Percentiles rank a stretch among this genome's conserved stretches.
Evolutionary conservation across 2,888 invertebrate species (phyloP).

Genomic region (Clistopyga incitator): DNA sequence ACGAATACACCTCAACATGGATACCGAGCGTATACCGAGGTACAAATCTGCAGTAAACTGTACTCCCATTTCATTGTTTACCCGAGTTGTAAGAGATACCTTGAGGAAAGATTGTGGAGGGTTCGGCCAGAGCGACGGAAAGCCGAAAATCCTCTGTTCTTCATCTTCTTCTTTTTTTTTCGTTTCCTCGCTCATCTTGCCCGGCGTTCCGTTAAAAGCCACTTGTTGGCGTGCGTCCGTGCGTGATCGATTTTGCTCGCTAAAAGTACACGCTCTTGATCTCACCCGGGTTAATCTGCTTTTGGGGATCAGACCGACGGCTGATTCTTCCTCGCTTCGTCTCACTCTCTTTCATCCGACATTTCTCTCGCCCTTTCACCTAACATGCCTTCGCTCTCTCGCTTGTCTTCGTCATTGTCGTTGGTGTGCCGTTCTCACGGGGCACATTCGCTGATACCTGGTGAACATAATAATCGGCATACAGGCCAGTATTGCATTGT

Average conservation of each 20-base stretch:
- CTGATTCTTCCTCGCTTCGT: slow-evolving; percentile 43
- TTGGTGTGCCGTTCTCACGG: slow-evolving; percentile 15
- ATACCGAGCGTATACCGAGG: slow-evolving; percentile 6
- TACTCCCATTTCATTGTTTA: slow-evolving; percentile 61
- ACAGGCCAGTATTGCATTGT: neutral
- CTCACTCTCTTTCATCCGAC: slow-evolving; percentile 22
- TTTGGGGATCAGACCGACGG: slow-evolving; percentile 77
- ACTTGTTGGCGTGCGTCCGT: slow-evolving; percentile 81
- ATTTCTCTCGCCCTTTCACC: slow-evolving; percentile 20
- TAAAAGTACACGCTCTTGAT: slow-evolving; percentile 74
- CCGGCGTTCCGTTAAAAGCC: slow-evolving; percentile 78
- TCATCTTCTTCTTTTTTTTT: slow-evolving; percentile 5
- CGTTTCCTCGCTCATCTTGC: slow-evolving; percentile 55
- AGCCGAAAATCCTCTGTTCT: slow-evolving; percentile 47
- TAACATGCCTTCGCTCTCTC: slow-evolving; percentile 4
- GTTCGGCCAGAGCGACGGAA: slow-evolving; percentile 28
- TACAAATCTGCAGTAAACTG: slow-evolving; percentile 18
- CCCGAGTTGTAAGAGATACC: slow-evolving; percentile 57
- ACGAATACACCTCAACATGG: neutral
- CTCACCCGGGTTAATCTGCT: slow-evolving; percentile 78
- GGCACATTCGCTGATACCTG: neutral
- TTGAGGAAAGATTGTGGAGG: neutral
- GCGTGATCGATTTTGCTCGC: slow-evolving; percentile 80
- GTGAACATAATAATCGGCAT: neutral
- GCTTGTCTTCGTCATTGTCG: slow-evolving; percentile 17